These are phyloP conservation scores for Caenorhabditis sp. DNA, from an alignment of 2,888 invertebrate genomes.

Conservation along the genomic window DNA sequence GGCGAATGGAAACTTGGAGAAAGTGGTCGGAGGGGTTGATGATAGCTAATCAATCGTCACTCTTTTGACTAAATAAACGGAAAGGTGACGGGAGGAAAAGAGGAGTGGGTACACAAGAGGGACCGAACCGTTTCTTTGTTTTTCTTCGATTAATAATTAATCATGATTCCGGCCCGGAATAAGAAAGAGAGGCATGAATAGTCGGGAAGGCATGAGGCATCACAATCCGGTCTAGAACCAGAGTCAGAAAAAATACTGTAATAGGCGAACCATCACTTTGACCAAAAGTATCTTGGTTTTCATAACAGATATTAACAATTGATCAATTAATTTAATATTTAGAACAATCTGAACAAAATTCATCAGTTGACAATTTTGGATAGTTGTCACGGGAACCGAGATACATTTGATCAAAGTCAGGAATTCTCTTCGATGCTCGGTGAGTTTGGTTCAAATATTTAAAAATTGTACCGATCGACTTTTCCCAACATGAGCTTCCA, in stretches of 20 bases:
- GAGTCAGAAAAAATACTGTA: neutral
- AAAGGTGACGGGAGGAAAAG: constrained; percentile 29
- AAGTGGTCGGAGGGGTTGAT: constrained; percentile 9
- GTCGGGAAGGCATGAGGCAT: neutral
- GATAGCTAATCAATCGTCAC: constrained; percentile 45
- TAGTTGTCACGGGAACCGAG: too few species aligned
- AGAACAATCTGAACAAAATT: too few species aligned
- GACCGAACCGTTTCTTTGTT: constrained; percentile 31
- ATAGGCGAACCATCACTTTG: too few species aligned
- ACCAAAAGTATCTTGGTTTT: too few species aligned
- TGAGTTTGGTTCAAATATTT: too few species aligned
- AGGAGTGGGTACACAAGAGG: constrained; percentile 33
- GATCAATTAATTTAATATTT: too few species aligned
- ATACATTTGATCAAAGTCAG: too few species aligned
- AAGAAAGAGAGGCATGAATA: neutral
- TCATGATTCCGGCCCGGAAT: neutral
- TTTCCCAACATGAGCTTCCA: too few species aligned
- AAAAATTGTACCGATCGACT: too few species aligned
- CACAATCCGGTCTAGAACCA: neutral
- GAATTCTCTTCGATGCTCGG: too few species aligned
- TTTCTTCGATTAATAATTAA: constrained; percentile 25
- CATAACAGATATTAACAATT: too few species aligned
- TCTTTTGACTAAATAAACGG: constrained; percentile 47
- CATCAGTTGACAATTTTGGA: too few species aligned
- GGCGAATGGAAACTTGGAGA: neutral